Base-by-base conservation (phyloP, 2,113 vertebrate genomes). In the Larimichthys crocea region DNA sequence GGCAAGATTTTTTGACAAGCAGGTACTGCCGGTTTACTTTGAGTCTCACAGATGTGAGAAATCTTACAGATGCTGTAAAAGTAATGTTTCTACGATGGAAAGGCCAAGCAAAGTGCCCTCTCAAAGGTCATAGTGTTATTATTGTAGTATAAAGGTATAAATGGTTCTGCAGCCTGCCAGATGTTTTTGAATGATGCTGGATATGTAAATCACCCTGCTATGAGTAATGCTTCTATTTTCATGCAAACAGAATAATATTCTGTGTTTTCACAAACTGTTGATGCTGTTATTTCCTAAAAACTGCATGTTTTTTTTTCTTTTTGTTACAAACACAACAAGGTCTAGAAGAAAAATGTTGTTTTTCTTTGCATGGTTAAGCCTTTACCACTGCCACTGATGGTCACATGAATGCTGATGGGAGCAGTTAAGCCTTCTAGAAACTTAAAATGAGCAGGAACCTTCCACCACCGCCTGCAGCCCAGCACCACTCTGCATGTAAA, bases 321-420 rank as follows among this genome's bases (percentile, higher is more conserved):
- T 76, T 63, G 42, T 60, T 22, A 53, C 73, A 77, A 70, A 73
- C 69, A 61, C 46, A 83, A 66, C 53, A 35, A 40, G 55, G 64
- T 81, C 40, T 55, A 68, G 8, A n/a, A n/a, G n/a, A n/a, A n/a
- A n/a, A n/a, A n/a, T n/a, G n/a, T n/a, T n/a, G n/a, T n/a, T n/a
- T n/a, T n/a, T n/a, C n/a, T 11, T 7, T 84, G 82, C 44, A 31
- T 71, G 64, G 26, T 82, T 79, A 10, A 62, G 62, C 61, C 57
- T 63, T 63, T 29, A 50, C 22, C 60, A 35, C 79, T 84, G 77
- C 82, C n/a, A 76, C 82, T 80, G 76, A 84, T 50, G 10, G 82
- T 86, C 82, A 90, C 87, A 73, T 80, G 88, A 86, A 82, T 82
- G 86, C 75, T 86, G 74, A 12, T 80, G 68, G 78, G 52, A 82